These are phyloP conservation scores for Centrocercus urophasianus DNA, from an alignment of 2,113 vertebrate species.

Conservation along the genomic window DNA sequence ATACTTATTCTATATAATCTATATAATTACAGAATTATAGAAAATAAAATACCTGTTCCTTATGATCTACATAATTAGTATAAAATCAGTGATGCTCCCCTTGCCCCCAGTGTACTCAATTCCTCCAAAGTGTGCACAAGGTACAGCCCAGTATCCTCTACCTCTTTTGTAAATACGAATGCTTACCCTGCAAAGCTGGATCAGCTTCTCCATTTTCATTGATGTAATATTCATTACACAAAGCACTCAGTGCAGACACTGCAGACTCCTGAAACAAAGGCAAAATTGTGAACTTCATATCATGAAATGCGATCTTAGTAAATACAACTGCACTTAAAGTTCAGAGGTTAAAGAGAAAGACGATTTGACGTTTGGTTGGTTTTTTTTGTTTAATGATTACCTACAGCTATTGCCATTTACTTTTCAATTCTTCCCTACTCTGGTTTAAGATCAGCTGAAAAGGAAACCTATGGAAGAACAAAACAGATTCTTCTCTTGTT, in stretches of 20 bases:
- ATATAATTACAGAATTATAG: neutral
- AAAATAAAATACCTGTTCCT: neutral
- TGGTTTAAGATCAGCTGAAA: neutral
- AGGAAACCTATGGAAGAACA: neutral
- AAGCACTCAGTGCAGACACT: slow-evolving; percentile 83
- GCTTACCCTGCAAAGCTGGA: slow-evolving; percentile 82
- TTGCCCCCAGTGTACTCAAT: neutral
- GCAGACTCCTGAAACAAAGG: slow-evolving; percentile 79
- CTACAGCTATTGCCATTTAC: neutral
- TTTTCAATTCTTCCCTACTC: neutral
- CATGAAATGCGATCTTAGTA: too few relatives aligned
- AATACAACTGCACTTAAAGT: neutral
- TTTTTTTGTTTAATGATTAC: neutral
- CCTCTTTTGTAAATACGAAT: slow-evolving; percentile 11
- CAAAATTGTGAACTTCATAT: neutral
- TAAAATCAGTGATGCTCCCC: neutral
- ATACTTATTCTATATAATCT: neutral
- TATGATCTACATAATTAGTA: neutral
- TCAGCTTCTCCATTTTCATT: slow-evolving; percentile 73
- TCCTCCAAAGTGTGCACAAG: neutral
- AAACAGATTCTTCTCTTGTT: neutral
- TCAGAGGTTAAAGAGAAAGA: neutral
- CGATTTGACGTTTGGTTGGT: neutral
- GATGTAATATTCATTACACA: slow-evolving; percentile 87
- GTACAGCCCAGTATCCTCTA: slow-evolving; percentile 23